A percentile compares a stretch with the other conserved stretches of the same genome.
Conservation (phyloP, 2,113 vertebrate species). For the Cynopterus brachyotis region DNA sequence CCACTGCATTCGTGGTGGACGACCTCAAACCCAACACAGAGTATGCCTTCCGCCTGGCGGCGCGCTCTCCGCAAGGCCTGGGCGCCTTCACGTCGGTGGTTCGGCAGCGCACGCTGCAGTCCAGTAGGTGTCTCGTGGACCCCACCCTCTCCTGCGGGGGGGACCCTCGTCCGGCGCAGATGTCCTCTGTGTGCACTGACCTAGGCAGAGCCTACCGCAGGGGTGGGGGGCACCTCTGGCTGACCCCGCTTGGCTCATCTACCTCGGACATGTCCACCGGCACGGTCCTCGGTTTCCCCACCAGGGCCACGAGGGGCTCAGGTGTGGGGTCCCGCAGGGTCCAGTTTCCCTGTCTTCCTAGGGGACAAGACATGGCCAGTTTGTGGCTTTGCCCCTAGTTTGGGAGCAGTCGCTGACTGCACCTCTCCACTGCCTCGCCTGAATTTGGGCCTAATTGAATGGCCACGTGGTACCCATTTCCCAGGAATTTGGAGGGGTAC, state of each 20-base stretch:
- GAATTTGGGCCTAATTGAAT: neutral
- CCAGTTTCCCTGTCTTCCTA: neutral
- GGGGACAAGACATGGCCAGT: neutral
- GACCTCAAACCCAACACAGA: slow-evolving; percentile 95
- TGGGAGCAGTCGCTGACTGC: neutral
- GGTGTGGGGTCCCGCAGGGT: neutral
- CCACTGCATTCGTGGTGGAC: slow-evolving; percentile 91
- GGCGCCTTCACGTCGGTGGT: slow-evolving; percentile 96
- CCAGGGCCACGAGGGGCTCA: neutral
- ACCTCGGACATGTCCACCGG: rapidly evolving
- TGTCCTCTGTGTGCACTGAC: neutral
- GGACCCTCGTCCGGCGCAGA: neutral
- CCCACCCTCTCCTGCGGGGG: slow-evolving; percentile 74
- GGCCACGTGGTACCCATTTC: rapidly evolving
- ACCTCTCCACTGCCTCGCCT: neutral
- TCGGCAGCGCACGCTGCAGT: slow-evolving; percentile 96
- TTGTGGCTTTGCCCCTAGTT: neutral
- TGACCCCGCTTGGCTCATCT: neutral
- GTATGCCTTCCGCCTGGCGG: slow-evolving; percentile 96
- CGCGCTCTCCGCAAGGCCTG: slow-evolving; percentile 93
- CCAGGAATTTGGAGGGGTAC: rapidly evolving
- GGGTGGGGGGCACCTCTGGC: neutral
- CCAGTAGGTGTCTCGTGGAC: slow-evolving; percentile 94
- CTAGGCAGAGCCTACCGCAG: slow-evolving; percentile 12
- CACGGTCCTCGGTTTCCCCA: neutral